Evolutionary conservation across 2,113 vertebrate genomes (phyloP), one percentile per base, ranked within the genome.

Genomic region (Xenopus laevis): DNA sequence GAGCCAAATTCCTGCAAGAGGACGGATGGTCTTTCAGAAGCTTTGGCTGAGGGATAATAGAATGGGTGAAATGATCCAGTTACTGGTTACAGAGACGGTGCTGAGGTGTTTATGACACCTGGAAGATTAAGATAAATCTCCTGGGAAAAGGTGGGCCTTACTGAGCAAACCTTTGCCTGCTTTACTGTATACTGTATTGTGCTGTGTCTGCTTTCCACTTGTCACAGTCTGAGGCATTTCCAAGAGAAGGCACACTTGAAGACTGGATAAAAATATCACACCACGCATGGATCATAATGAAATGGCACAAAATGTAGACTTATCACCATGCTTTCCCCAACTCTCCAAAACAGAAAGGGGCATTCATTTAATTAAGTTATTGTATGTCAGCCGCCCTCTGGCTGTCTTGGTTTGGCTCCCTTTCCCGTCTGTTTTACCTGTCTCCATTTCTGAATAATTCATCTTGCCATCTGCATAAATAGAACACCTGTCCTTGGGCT

Each of bases 351-450:
- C 44, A 76, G 69, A 79, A 65, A 13, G 40, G 76, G 71, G 65
- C 78, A 72, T 79, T 82, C 79, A 75, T 79, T 80, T 79, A 55
- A 3, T 47, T 60, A 65, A 78, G 79, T 81, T 79, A 81, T 82
- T 86, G 81, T 58, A 83, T 82, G 81, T 79, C 87, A 91, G 87
- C 86, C 90, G 88, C 81, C 84, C 78, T 82, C 63, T 27, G 78
- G 83, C 84, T 86, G 86, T 91, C 90, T 90, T 84, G 78, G 78
- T 89, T 89, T 89, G 87, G 87, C 27, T 59, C 81, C 87, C 89
- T 89, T 93, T 89, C 87, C 90, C 89, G 89, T 92, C 91, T 94
- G 90, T 87, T 93, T 93, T 92, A 93, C 89, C 88, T 92, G 91
- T 82, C 86, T 89, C 82, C 80, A 78, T 79, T 82, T 81, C 85